Evolutionary conservation across 2,797 vertebrate species (phyloP).

Genomic region (Danio albolineatus): DNA sequence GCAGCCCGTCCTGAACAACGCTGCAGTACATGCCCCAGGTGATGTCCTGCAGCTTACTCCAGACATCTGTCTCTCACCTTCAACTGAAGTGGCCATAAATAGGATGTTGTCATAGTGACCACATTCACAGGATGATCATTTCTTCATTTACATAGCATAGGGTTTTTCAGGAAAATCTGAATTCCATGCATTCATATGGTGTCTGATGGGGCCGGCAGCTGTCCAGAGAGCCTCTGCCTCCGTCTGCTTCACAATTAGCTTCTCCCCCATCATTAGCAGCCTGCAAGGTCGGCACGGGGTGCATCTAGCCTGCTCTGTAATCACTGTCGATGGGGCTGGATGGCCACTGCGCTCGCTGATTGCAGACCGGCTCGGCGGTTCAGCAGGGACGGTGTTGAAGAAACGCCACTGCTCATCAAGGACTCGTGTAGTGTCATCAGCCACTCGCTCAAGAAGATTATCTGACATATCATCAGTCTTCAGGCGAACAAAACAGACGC

Average conservation of each 20-base stretch:
- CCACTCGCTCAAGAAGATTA: constrained; percentile 28
- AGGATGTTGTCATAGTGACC: constrained; percentile 34
- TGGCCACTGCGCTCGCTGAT: constrained; percentile 45
- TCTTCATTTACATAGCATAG: constrained; percentile 39
- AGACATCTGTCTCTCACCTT: constrained; percentile 3
- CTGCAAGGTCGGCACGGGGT: constrained; percentile 51
- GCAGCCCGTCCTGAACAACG: not conserved
- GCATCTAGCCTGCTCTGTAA: constrained; percentile 44
- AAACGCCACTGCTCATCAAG: constrained; percentile 50
- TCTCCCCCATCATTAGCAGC: constrained; percentile 55
- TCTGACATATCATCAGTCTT: constrained; percentile 32
- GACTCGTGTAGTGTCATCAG: constrained; percentile 53
- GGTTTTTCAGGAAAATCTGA: constrained; percentile 16
- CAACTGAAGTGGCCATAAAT: not conserved
- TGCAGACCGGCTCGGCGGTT: constrained; percentile 39
- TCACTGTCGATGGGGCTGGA: constrained; percentile 53
- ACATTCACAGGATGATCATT: constrained; percentile 6
- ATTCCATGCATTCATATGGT: not conserved
- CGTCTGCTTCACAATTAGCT: constrained; percentile 54
- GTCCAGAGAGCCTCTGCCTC: constrained; percentile 43
- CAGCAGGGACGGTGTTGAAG: constrained; percentile 37
- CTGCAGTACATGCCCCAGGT: constrained; percentile 10
- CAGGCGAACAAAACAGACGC: constrained; percentile 26
- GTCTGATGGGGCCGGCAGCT: constrained; percentile 23
- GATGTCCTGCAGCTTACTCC: not conserved